Conservation (phyloP, 2,888 invertebrate genomes). For the Cyrtodaria siliqua region DNA sequence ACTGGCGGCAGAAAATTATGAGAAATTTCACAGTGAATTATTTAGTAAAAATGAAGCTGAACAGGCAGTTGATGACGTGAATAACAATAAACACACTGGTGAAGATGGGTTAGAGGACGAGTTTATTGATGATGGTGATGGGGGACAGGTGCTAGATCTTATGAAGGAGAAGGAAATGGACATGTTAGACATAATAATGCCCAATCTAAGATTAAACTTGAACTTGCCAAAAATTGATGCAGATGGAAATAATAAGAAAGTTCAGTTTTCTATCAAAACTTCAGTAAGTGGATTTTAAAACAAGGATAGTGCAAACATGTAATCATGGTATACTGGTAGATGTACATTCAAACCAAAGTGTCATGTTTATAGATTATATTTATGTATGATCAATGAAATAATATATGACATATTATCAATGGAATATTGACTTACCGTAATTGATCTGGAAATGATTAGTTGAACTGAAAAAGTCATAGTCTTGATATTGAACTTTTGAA, state of each 20-base stretch:
- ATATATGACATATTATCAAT: too few relatives aligned
- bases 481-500: too few relatives aligned
- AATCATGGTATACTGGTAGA: too few relatives aligned
- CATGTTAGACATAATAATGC: constrained; percentile 51
- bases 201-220: constrained; percentile 38
- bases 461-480: too few relatives aligned
- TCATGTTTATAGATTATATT: too few relatives aligned
- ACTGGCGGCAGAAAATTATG: constrained; percentile 46
- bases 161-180: constrained; percentile 59
- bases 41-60: constrained; percentile 31
- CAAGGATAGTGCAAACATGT: too few relatives aligned
- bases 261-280: constrained; percentile 57
- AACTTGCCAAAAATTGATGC: constrained; percentile 56
- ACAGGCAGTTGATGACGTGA: constrained; percentile 3
- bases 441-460: too few relatives aligned
- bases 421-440: too few relatives aligned
- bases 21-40: constrained; percentile 49
- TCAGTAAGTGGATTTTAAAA: constrained; percentile 49
- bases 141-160: constrained; percentile 46
- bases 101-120: constrained; percentile 6
- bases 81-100: background rate
- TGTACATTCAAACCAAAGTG: too few relatives aligned
- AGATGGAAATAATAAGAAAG: constrained; percentile 56
- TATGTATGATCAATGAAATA: too few relatives aligned
- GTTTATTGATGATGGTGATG: constrained; percentile 1